Evolutionary conservation across 2,113 vertebrate genomes (phyloP), one percentile per base, ranked within the genome.

Genomic region (Epinephelus moara): DNA sequence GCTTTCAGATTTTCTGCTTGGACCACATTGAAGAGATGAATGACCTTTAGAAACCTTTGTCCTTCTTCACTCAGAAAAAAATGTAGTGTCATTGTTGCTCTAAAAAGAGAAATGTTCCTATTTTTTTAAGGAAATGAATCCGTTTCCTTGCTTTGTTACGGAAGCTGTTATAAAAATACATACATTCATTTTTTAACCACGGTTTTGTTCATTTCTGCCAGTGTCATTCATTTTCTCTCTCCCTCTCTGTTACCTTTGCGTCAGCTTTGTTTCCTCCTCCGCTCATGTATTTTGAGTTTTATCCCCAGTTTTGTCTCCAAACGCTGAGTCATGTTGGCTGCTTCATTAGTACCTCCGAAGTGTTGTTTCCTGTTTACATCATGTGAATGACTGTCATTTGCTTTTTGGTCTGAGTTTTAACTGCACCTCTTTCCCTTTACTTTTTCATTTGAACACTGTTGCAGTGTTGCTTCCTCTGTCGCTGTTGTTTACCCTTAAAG

Each of bases 351-450:
- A 45, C 42, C 42, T 12, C 57, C 25, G 6, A 7, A 7, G 18
- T 47, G 21, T 79, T 30, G 17, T 55, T 80, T 71, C 59, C 59
- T 71, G 68, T 63, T 70, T 17, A 56, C 68, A 8, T 71, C 49
- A 62, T 23, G 5, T 23, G 27, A 19, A 79, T 57, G 18, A 17
- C 70, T 60, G 15, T 27, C 52, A 15, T 42, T 42, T 21, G 23
- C 18, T 60, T 2, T 21, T 50, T 56, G 53, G 53, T n/a, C 10
- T 50, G 40, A 30, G 19, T 4, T 55, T n/a, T 40, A 40, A 18
- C 47, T 25, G 52, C 52, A 11, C 9, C 21, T 19, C 4, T 13
- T 25, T 52, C 1, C n/a, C 25, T 21, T 19, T 5, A 8, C 11
- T 21, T 50, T 30, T 57, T 14, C 27, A 45, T 10, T 17, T 10